phyloP scores from a whole-genome alignment of 1,140 invertebrate genomes.

The Bombus confusus region DNA sequence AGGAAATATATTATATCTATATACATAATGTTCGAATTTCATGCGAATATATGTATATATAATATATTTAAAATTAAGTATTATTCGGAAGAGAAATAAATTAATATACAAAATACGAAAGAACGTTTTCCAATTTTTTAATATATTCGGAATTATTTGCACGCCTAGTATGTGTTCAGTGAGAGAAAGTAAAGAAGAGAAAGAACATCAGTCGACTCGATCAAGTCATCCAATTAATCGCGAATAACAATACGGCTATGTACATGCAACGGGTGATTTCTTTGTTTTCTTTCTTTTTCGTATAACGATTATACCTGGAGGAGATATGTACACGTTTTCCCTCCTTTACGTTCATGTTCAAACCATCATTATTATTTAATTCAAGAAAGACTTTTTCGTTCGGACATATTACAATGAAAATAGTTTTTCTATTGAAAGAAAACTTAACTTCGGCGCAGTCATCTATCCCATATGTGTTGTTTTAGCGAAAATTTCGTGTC shows the following conservation, averaged over 20 bases:
- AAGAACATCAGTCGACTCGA: slow-evolving; percentile 34
- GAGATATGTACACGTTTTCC: neutral
- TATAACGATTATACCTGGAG: neutral
- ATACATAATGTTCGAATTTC: neutral
- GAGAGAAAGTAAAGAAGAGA: slow-evolving; percentile 56
- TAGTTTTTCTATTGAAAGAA: neutral
- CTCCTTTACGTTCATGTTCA: neutral
- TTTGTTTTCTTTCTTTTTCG: neutral
- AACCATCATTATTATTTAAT: neutral
- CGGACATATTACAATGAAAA: neutral
- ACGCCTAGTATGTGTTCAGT: neutral
- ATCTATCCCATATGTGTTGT: neutral
- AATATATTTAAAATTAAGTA: slow-evolving; percentile 1
- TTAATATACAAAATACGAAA: slow-evolving; percentile 19
- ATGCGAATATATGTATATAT: neutral
- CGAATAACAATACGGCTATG: slow-evolving; percentile 48
- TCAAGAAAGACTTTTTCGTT: neutral
- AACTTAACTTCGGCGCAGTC: neutral
- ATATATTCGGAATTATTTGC: neutral
- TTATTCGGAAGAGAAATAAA: slow-evolving; percentile 3
- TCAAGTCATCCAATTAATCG: slow-evolving; percentile 28
- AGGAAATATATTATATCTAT: slow-evolving; percentile 22
- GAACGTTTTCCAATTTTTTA: neutral
- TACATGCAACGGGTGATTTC: slow-evolving; percentile 38
- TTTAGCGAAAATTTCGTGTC: neutral